Base-by-base conservation (phyloP, 2,888 invertebrate genomes). In the Laothoe populi region DNA sequence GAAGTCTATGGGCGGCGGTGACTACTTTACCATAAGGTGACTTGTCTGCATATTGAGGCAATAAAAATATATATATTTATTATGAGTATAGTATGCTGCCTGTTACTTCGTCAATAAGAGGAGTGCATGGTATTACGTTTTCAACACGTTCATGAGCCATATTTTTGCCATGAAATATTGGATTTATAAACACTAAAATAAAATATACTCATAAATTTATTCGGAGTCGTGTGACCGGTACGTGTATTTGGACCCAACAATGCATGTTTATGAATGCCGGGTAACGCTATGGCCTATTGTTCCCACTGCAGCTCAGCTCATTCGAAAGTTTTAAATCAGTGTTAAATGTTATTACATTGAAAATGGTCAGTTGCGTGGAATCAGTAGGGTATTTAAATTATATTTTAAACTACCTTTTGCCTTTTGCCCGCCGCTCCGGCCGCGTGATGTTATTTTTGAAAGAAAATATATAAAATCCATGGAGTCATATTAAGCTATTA, bases 271-370 rank as follows among this genome's bases (percentile, higher is more conserved):
- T 53, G 31, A 8, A 31, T n/a, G 24, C 7, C 19, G 26, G n/a
- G n/a, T n/a, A n/a, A n/a, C 26, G 31, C 16, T 35, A 53, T 53
- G 19, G 31, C 16, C 53, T 35, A 53, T 53, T 53, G 53, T 53
- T 53, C 35, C 53, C 53, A 16, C 35, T 1, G 8, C 26, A 49
- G 16, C 19, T 16, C 19, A 53, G 19, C 10, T 19, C 53, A 19
- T 31, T n/a, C 35, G 8, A 48, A 53, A 53, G 26, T 46, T 23
- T 46, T 4, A 26, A 35, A n/a, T 53, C 31, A 19, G 44, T 19
- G 16, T 11, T 3, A 19, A 11, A 35, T 35, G 31, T 23, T 46
- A 23, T 10, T 46, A 45, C 21, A 19, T 13, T 35, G 31, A 11
- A 19, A 35, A 19, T 35, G 31, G 19, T 2, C 19, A 53, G 48